A percentile compares a stretch with the other conserved stretches of the same genome.
These are phyloP conservation scores for Gallinago media DNA, from an alignment of 2,113 vertebrate genomes.

Conservation along the genomic window DNA sequence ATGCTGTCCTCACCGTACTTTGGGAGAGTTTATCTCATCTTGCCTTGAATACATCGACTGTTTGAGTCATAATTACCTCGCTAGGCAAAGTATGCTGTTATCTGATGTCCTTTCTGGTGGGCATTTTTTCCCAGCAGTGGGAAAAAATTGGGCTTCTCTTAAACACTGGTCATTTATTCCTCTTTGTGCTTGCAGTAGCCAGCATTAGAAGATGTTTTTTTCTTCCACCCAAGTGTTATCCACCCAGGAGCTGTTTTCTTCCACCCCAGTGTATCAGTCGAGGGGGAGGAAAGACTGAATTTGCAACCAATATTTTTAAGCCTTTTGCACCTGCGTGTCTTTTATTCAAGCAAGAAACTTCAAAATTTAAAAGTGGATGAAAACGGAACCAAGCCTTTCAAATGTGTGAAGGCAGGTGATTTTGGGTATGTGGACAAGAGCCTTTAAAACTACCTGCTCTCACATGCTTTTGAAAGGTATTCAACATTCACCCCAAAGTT, in stretches of 20 bases:
- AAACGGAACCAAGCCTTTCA: background rate
- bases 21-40: background rate
- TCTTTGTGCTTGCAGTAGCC: background rate
- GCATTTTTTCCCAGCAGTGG: background rate
- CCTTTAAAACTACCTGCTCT: background rate
- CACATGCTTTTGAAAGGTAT: background rate
- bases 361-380: background rate
- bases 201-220: background rate
- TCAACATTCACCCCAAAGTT: background rate
- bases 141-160: background rate
- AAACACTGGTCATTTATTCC: background rate
- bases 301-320: background rate
- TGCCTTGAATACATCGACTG: background rate
- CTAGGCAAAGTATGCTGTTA: background rate
- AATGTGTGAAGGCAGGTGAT: background rate
- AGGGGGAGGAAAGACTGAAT: fast-evolving
- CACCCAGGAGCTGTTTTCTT: background rate
- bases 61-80: background rate
- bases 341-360: background rate
- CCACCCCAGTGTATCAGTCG: background rate
- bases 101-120: constrained; percentile 12
- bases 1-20: fast-evolving
- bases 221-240: background rate
- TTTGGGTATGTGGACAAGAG: background rate
- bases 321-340: background rate